Percentiles rank a stretch among this genome's conserved stretches.
phyloP scores from a whole-genome alignment of 2,797 vertebrate species.

The Phoeniculus purpureus region DNA sequence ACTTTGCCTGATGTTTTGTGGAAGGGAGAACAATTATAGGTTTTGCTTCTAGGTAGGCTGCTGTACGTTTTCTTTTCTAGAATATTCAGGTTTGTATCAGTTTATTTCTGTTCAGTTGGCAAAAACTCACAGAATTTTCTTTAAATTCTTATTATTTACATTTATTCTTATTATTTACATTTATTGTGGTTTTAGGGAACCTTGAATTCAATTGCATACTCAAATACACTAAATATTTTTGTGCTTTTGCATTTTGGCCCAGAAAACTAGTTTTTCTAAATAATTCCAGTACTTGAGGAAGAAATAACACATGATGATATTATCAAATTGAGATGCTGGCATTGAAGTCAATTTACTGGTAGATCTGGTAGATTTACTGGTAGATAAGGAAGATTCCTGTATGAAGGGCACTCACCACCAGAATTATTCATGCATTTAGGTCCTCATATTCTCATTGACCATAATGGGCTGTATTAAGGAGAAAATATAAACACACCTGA shows the following conservation, averaged over 20 bases:
- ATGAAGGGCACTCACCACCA: background rate
- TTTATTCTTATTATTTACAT: background rate
- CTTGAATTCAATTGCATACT: background rate
- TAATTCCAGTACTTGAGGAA: background rate
- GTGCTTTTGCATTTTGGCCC: background rate
- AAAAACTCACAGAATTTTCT: background rate
- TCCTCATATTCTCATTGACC: background rate
- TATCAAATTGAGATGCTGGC: background rate
- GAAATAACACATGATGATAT: background rate
- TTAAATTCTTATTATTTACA: background rate
- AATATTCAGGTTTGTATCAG: background rate
- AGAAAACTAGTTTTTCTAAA: background rate
- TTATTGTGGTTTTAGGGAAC: background rate
- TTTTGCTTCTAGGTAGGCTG: background rate
- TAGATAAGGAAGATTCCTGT: background rate
- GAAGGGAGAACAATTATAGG: background rate
- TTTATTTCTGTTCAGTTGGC: background rate
- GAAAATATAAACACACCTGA: background rate
- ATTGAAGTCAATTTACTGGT: background rate
- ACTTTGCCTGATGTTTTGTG: background rate
- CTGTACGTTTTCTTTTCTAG: background rate
- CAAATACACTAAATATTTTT: background rate
- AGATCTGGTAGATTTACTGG: background rate
- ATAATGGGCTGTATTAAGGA: background rate
- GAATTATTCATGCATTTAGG: background rate